Base-by-base conservation (phyloP, 1,140 invertebrate species). In the Anastatus disparis region DNA sequence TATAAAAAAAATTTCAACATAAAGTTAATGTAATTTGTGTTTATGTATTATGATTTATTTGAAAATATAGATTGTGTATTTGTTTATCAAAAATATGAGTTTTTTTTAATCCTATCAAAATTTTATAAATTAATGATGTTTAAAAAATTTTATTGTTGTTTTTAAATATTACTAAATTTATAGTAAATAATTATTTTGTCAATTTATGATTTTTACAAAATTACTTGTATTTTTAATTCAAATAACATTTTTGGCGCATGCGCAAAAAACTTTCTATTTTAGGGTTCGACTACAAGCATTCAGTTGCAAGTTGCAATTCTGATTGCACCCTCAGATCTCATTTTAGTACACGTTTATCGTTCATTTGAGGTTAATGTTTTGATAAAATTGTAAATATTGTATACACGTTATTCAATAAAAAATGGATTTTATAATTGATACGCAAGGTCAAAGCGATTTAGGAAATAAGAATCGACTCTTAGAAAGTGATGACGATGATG, bases 341-440 rank as follows among this genome's bases (percentile, higher is more conserved):
- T n/a, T n/a, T n/a, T n/a, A n/a, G n/a, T n/a, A n/a, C n/a, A n/a
- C n/a, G n/a, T n/a, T n/a, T n/a, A n/a, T n/a, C n/a, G n/a, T n/a
- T n/a, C n/a, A 50, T 8, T 9, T 17, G 6, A 24, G 3, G 4
- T 50, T 24, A 24, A 8, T 1, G n/a, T n/a, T n/a, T 31, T 35
- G 31, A 35, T 22, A 31, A n/a, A n/a, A n/a, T 38, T 12, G 6
- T 53, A 17, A 53, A 31, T 31, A 7, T 1, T 7, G 9, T 22
- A 42, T 42, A 24, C 40, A 31, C 1, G 24, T n/a, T 59, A 24
- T 40, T 59, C 13, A 59, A 35, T 38, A 44, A 42, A 70, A 70
- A 70, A 83, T 83, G 82, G 72, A 79, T 59, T 77, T 83, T 71
- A 71, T 83, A 70, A 80, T 83, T 26, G 82, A 83, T 75, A 82